Base-by-base conservation (phyloP, 2,113 vertebrate genomes). In the Apodemus speciosus region DNA sequence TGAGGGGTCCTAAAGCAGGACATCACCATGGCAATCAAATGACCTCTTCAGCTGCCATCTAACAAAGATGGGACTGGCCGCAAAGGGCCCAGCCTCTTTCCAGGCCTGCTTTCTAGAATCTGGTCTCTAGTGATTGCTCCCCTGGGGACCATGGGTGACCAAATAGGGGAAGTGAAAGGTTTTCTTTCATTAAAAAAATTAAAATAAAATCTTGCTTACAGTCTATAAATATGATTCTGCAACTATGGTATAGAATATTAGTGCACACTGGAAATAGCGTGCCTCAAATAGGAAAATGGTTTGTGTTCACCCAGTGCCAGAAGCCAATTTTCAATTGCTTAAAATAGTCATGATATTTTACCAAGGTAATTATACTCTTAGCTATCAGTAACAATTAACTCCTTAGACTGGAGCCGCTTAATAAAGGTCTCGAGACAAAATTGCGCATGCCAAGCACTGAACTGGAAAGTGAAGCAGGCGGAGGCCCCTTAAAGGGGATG, bases 381-480 rank as follows among this genome's bases (percentile, higher is more conserved):
- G 97, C 98, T 98, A 98, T 98, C 98, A 98, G 98, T 98, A 98
- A 98, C 98, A 98, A 98, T 98, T 98, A 98, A 98, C 97, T 96
- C 87, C 98, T 97, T 96, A 97, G 97, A 97, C 93, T 96, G 84
- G 95, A 97, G 98, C 92, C 56, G 90, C 96, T 97, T 98, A 97
- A 97, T 98, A 98, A 98, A 98, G 97, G 97, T 97, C 98, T 98
- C 97, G 96, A 97, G 98, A 98, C 97, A 97, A 98, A 96, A 97
- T 92, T 88, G 90, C 93, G 86, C 96, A 88, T 96, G 96, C 95
- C 92, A 96, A 97, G 97, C 96, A 95, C 95, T 88, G 68, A 95
- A 95, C 96, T 93, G 81, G 98, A 98, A 98, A 97, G 98, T 97
- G 98, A 98, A 98, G 97, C 97, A 97, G 56, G 91, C 95, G 92